Base-by-base conservation (phyloP, 2,113 vertebrate genomes). In the Ageneiosus marmoratus region DNA sequence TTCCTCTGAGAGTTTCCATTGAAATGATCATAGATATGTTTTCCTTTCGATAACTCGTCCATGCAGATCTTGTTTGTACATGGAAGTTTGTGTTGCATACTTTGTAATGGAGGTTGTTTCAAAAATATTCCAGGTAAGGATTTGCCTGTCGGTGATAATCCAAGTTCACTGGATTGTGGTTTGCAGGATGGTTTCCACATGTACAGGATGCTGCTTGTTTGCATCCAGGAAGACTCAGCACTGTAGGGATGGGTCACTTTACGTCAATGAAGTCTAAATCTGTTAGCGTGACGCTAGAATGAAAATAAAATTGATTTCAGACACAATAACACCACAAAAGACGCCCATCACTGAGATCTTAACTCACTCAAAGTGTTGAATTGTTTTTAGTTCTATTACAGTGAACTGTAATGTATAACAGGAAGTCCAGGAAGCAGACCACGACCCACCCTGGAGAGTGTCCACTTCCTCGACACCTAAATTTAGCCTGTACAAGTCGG, bases 381-480 rank as follows among this genome's bases (percentile, higher is more conserved):
- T 81, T 60, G 69, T 74, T 58, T 55, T 34, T 18, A 32, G 53
- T 44, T 27, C 79, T 41, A 56, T 41, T 65, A 65, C 29, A 41
- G 22, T 37, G 22, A 44, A 60, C 62, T 79, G 18, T 48, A 84
- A 60, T 78, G 62, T 78, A 69, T 78, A 50, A 67, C 58, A 78
- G 75, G 82, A 84, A 79, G 53, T 84, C n/a, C 41, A 72, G 82
- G 82, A 84, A 84, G 65, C 56, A 56, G 76, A 70, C 11, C 63
- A 24, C 13, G 80, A 48, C 75, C 74, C 82, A 48, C 82, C 82
- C 82, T 60, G 34, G 15, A 60, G 51, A 48, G 65, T 5, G 63
- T 20, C 65, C 76, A 72, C 48, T 53, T 84, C 76, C 82, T 65
- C 58, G 18, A 78, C 4, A 22, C 8, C 82, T 72, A 72, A 34